These are phyloP conservation scores for Melanotaenia duboulayi DNA, from an alignment of 2,113 vertebrate species.

Conservation along the genomic window DNA sequence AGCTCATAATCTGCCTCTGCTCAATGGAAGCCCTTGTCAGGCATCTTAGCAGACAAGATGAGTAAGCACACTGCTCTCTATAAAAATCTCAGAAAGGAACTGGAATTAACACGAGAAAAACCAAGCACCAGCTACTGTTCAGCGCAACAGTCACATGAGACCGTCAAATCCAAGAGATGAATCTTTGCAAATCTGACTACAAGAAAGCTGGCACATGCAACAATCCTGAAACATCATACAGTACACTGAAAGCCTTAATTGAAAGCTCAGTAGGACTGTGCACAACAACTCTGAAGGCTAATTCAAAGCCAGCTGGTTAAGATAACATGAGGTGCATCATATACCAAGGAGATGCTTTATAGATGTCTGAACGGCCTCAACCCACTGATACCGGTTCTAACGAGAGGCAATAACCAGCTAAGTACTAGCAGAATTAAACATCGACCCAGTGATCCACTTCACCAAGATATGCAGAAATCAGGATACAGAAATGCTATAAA, in stretches of 20 bases:
- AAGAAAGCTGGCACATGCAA: neutral
- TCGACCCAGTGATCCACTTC: no score
- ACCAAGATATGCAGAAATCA: no score
- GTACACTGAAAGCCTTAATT: neutral
- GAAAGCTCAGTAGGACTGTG: neutral
- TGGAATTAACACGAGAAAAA: neutral
- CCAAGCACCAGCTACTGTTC: neutral
- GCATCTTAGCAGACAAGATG: neutral
- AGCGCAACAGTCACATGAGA: neutral
- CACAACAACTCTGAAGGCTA: neutral
- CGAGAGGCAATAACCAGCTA: no score
- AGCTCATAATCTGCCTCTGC: neutral
- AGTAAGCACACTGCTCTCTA: neutral
- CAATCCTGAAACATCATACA: neutral
- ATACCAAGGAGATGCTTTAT: neutral
- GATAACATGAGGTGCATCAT: neutral
- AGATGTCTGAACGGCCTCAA: no score
- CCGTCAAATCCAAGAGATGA: neutral
- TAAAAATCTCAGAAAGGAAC: neutral
- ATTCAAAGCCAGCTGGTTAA: neutral
- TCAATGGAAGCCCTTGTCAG: neutral
- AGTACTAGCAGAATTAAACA: no score
- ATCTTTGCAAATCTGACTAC: neutral
- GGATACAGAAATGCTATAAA: no score
- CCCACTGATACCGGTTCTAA: no score